A percentile compares a stretch with the other conserved stretches of the same genome.
These are phyloP conservation scores for Prunella strophiata DNA, from an alignment of 2,797 vertebrate species.

Conservation along the genomic window DNA sequence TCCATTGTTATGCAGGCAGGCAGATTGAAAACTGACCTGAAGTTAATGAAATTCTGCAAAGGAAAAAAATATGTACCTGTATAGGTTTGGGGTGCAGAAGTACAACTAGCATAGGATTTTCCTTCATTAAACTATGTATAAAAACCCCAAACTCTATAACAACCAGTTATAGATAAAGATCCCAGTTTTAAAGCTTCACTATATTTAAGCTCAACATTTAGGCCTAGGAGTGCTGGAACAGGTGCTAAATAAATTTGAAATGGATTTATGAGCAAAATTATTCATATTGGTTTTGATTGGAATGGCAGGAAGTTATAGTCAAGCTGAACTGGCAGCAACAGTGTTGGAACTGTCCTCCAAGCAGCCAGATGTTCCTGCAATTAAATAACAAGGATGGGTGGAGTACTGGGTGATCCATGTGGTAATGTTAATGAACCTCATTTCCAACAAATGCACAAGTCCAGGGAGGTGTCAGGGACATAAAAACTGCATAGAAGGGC, in stretches of 20 bases:
- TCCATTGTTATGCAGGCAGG: neutral
- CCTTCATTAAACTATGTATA: neutral
- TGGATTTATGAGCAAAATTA: neutral
- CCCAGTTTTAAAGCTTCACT: neutral
- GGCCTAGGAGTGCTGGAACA: neutral
- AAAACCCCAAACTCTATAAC: neutral
- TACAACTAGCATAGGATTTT: neutral
- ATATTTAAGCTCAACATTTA: neutral
- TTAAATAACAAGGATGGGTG: neutral
- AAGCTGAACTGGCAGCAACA: neutral
- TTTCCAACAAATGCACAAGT: neutral
- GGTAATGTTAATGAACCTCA: neutral
- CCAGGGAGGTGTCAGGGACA: neutral
- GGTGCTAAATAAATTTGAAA: neutral
- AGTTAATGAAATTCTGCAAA: constrained; percentile 12
- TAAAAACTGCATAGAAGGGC: neutral
- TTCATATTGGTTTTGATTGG: neutral
- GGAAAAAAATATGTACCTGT: neutral
- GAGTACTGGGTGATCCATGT: neutral
- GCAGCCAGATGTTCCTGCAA: neutral
- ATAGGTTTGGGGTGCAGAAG: neutral
- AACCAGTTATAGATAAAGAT: neutral
- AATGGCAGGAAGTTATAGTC: neutral
- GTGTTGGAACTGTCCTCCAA: neutral
- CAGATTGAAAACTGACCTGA: neutral